These are phyloP conservation scores for Acanthosepion lycidas DNA, from an alignment of 2,888 invertebrate genomes.

Conservation along the genomic window DNA sequence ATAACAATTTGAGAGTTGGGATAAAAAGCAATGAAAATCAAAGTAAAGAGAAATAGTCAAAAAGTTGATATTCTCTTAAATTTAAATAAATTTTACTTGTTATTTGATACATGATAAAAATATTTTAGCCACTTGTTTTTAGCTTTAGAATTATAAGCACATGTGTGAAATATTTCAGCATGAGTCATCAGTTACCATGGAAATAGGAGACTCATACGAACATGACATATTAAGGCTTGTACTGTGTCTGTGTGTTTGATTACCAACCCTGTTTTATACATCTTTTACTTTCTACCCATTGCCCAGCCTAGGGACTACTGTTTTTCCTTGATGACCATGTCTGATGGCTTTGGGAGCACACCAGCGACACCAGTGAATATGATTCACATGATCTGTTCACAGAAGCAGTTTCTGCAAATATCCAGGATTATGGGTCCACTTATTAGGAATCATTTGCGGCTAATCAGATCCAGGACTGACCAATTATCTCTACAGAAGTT, in stretches of 20 bases:
- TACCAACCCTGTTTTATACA: neutral
- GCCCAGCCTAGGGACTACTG: neutral
- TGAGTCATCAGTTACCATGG: neutral
- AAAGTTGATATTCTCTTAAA: too few relatives aligned
- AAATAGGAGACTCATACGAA: neutral
- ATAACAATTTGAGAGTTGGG: too few relatives aligned
- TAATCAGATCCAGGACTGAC: neutral
- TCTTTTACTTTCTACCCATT: neutral
- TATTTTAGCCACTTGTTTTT: too few relatives aligned
- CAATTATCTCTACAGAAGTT: neutral
- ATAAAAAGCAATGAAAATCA: too few relatives aligned
- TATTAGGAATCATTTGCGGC: neutral
- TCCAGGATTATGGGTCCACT: neutral
- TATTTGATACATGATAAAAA: too few relatives aligned
- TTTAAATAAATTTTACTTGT: too few relatives aligned
- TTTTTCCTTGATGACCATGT: neutral
- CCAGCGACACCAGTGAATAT: neutral
- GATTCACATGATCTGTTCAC: constrained; percentile 12
- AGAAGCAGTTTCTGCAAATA: neutral
- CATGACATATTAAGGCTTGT: neutral
- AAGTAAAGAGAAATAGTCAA: too few relatives aligned
- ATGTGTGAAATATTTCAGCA: neutral
- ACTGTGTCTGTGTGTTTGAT: neutral
- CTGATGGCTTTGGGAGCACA: neutral
- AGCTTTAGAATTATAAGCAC: too few relatives aligned